Base-by-base conservation (phyloP, 1,140 invertebrate species). In the Psix sp. region DNA sequence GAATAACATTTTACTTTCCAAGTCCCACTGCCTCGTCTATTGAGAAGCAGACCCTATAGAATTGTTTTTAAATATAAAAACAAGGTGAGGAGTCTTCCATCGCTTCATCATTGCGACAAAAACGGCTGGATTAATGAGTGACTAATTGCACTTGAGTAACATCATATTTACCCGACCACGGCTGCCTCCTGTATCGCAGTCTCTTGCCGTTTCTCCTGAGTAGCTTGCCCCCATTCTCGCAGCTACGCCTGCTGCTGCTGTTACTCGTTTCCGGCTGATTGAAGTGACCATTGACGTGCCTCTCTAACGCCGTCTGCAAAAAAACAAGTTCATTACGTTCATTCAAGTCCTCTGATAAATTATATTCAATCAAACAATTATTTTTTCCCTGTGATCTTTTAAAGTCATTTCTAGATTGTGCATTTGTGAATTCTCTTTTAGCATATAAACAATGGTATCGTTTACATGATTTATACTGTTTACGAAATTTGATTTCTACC, bases 241-340 rank as follows among this genome's bases (percentile, higher is more conserved):
- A 88, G 33, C 91, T 91, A 77, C 92, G 92, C 81, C 91, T 93
- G 1, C 87, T 82, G 35, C 80, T 89, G 52, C 84, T 89, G 49
- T 88, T 90, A 76, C 92, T 91, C 39, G 89, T 90, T 66, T 89
- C 87, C 38, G 88, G 86, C 45, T 89, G 89, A 84, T 90, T 93
- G 86, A 98, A 98, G 83, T 98, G 97, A 77, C 93, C 91, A 86
- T 98, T 98, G 7, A 98, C 96, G 80, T 98, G 97, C 75, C 95
- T 91, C 82, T 97, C 94, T 51, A 98, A 87, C 38, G 94, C 91
- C 68, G 91, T 90, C 94, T 96, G 87, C 3, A 89, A 90, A 77
- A 17, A 15, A 21, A 1, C 11, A 35, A 13, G 0, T 11, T 11
- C n/a, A 2, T 11, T 13, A 11, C 5, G 13, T 35, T 35, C n/a